These are phyloP conservation scores for Catostomus latipinnis DNA, from an alignment of 2,797 vertebrate species.

Conservation along the genomic window DNA sequence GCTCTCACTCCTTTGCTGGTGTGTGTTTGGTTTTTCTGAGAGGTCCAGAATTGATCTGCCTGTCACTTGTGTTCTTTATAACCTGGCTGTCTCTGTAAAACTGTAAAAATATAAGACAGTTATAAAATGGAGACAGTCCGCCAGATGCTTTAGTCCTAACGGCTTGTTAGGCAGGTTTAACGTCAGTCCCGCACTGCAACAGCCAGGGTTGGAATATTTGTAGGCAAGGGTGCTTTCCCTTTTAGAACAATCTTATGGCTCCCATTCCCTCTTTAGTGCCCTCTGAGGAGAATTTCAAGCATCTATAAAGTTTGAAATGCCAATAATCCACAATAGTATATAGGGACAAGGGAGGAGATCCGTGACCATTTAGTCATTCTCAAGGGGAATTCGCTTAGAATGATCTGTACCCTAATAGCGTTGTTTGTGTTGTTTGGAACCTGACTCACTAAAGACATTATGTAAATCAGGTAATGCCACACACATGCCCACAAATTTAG, in stretches of 20 bases:
- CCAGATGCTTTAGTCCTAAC: slow-evolving; percentile 32
- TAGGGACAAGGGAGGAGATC: slow-evolving; percentile 14
- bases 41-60: slow-evolving; percentile 3
- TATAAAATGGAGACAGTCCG: slow-evolving; percentile 27
- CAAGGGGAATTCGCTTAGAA: neutral
- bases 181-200: neutral
- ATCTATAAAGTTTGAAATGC: slow-evolving; percentile 41
- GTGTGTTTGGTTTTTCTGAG: neutral
- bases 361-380: slow-evolving; percentile 13
- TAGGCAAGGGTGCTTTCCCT: slow-evolving; percentile 14
- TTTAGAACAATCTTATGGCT: slow-evolving; percentile 35
- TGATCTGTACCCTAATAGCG: neutral
- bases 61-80: slow-evolving; percentile 21
- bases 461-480: neutral
- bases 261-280: slow-evolving; percentile 49
- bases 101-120: slow-evolving; percentile 5
- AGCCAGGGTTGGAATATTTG: neutral
- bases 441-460: slow-evolving; percentile 2
- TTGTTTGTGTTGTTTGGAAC: slow-evolving; percentile 4
- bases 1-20: neutral
- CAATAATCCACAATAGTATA: slow-evolving; percentile 18
- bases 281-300: slow-evolving; percentile 60
- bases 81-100: neutral
- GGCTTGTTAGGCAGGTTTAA: slow-evolving; percentile 28
- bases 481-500: neutral